Evolutionary conservation across 2,888 invertebrate genomes (phyloP), one percentile per base, ranked within the genome.

Genomic region (Nomada flava): DNA sequence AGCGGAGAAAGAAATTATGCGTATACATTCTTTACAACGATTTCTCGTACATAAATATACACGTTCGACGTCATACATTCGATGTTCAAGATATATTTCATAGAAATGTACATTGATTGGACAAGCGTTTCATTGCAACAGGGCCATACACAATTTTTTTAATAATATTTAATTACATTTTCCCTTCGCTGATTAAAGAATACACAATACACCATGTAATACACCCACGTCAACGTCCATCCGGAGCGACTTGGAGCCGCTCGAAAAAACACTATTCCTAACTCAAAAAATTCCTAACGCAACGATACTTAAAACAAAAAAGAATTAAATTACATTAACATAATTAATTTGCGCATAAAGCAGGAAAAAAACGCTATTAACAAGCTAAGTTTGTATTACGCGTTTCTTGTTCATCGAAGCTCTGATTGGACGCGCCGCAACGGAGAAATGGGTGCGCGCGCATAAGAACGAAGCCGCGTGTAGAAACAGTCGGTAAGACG

Each of bases 381-480:
- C 53, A 67, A 36, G 47, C 44, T 44, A 53, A 73, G 26, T 67
- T 70, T 60, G 42, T 42, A 62, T 62, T 50, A 57, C 60, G 67
- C 67, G 36, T 80, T 71, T 71, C 52, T 64, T 42, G 23, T 29
- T 11, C 11, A 15, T 2, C 18, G 18, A 13, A 11, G 13, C 2
- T 3, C 11, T 36, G 67, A 78, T 75, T 82, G 83, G 79, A 59
- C 26, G 60, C 2, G 2, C 0, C 7, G 11, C n/a, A 10, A 26
- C 75, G 15, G 50, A 15, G 50, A 59, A 71, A 71, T 75, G 64
- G 53, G n/a, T 83, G 83, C 83, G 83, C 83, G 83, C 83, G 83
- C 83, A 83, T n/a, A 26, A 44, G 20, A 20, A 53, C 50, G 50
- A 83, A 83, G 82, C 83, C 83, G 83, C 83, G 75, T 83, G 83